phyloP scores from a whole-genome alignment of 2,888 invertebrate species.

The Diadegma fenestrale region DNA sequence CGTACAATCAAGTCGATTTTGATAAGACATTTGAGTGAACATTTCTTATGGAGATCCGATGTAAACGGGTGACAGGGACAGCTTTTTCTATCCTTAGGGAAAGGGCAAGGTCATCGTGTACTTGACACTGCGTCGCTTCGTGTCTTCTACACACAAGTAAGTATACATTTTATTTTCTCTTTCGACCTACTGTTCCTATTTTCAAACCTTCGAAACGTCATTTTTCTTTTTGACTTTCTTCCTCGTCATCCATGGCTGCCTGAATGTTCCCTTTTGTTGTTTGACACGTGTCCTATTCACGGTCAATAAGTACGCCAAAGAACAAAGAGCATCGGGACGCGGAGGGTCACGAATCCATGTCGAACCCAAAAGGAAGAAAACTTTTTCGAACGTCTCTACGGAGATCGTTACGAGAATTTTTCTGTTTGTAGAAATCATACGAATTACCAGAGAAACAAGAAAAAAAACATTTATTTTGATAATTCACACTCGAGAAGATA shows the following conservation, averaged over 20 bases:
- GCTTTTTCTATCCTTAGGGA: constrained; percentile 15
- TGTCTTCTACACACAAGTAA: neutral
- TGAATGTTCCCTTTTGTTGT: neutral
- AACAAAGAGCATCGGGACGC: neutral
- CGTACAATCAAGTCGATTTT: neutral
- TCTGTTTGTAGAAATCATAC: neutral
- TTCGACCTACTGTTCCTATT: constrained; percentile 18
- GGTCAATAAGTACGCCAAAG: neutral
- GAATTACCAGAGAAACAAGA: neutral
- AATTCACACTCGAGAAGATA: neutral
- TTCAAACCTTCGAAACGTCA: neutral
- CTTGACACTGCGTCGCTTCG: neutral
- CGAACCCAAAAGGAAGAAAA: neutral
- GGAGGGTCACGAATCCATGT: neutral
- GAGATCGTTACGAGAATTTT: neutral
- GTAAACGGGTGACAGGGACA: constrained; percentile 10
- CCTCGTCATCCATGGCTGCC: neutral
- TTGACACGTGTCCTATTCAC: neutral
- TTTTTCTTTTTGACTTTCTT: neutral
- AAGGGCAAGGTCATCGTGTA: constrained; percentile 17
- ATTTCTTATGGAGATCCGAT: neutral
- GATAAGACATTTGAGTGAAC: too few relatives aligned
- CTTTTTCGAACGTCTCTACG: neutral
- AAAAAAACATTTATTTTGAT: neutral
- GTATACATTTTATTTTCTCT: constrained; percentile 32